Base-by-base conservation (phyloP, 1,140 invertebrate species). In the Drosophila sulfurigaster region DNA sequence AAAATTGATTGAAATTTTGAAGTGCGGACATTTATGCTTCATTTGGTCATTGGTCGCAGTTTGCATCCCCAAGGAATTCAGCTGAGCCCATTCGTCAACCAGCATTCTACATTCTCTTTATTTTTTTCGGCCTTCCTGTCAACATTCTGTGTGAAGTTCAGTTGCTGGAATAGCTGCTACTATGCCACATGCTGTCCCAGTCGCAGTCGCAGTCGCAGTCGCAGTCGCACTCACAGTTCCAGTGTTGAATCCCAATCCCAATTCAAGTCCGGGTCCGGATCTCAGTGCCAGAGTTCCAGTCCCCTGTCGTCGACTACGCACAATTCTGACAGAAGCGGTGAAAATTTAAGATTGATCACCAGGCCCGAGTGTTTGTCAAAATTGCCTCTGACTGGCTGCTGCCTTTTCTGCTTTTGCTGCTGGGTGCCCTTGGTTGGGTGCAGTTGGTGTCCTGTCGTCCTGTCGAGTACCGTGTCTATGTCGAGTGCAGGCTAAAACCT, bases 321-420 rank as follows among this genome's bases (percentile, higher is more conserved):
- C 80, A 87, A 71, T 91, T 87, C 81, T 91, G 91, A 91, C 91
- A 91, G 91, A 88, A 91, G 86, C 83, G 91, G 86, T 91, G 91
- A 91, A 91, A 91, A 91, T 91, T 91, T 85, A 88, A 91, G 91
- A 91, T 91, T 91, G 90, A 91, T 91, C 91, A 91, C 91, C 90
- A 66, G 67, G 69, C 57, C 75, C 71, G 79, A 89, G 82, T 87
- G 86, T 90, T 83, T 78, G 59, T 78, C 58, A 65, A 87, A 87
- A 87, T 87, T 87, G 82, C 69, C 79, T 57, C 20, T 25, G 20
- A 25, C 20, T 25, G 20, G 20, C 20, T 20, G 20, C 20, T 20
- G 20, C 1, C 1, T 16, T 16, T 16, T 1, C 20, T 20, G 20
- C 20, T 0, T 20, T 20, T 57, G 48, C 25, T 51, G 66, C 74